Base-by-base conservation (phyloP, 1,140 invertebrate genomes). In the Drosophila miranda region DNA sequence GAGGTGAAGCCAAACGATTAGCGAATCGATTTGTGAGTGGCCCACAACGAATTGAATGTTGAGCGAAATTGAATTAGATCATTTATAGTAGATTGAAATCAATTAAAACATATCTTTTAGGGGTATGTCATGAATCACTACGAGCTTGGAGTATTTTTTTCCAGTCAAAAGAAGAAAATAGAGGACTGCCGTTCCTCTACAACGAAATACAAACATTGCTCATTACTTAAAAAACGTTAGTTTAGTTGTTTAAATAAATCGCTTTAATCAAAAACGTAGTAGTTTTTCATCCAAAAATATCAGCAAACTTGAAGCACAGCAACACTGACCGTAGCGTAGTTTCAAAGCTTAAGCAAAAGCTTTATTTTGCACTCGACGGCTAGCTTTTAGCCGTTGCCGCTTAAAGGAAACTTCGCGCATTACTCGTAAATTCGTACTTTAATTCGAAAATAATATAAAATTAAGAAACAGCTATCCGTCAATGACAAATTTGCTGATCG, bases 1-100 rank as follows among this genome's bases (percentile, higher is more conserved):
- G 11, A 46, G 48, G 45, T 66, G 42, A 73, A 73, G 62, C 49
- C 54, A 67, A 63, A 38, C 73, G 64, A 76, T 76, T 76, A 76
- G 38, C 48, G 30, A 53, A 45, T 75, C 55, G 41, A 60, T 56
- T 73, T 64, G 70, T 58, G 23, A 38, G 44, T 56, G 44, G 21
- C 19, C 11, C 14, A 56, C 44, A 56, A 19, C 16, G n/a, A 56
- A 56, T 30, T 56, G 13, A 21, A 46, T 19, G 43, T 56, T 19
- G 42, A 60, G 16, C 21, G 38, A 41, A 14, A 11, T 14, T 55
- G 26, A 55, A 14, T 44, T 16, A 44, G 11, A 43, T 50, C 9
- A 11, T 44, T 16, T 46, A 19, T 5, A 4, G 3, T 1, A 38
- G 34, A 4, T 38, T 13, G 9, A 13, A 38, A 38, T 13, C 4